Conservation (phyloP, 2,113 vertebrate genomes). For the Rhipidura dahli region DNA sequence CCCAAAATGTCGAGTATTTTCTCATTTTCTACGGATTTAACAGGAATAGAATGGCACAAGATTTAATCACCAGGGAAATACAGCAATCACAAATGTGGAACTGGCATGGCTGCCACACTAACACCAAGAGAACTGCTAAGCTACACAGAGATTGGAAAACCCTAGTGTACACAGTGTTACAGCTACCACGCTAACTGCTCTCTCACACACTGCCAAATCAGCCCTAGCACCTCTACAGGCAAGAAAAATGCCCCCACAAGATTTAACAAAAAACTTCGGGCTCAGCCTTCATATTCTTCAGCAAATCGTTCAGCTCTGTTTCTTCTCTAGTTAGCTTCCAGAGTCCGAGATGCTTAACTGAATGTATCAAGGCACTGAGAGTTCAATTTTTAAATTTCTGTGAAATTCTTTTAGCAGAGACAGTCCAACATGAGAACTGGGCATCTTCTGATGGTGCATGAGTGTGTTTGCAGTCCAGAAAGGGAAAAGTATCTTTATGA, state of each 20-base stretch:
- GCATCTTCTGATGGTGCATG: slow-evolving; percentile 66
- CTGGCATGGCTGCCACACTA: slow-evolving; percentile 90
- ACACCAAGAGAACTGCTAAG: slow-evolving; percentile 83
- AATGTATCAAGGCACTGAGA: slow-evolving; percentile 67
- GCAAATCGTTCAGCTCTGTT: slow-evolving; percentile 52
- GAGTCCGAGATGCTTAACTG: slow-evolving; percentile 71
- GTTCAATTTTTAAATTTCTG: slow-evolving; percentile 69
- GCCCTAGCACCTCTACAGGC: slow-evolving; percentile 46
- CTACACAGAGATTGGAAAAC: slow-evolving; percentile 83
- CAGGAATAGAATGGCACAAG: slow-evolving; percentile 99
- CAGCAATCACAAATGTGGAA: slow-evolving; percentile 95
- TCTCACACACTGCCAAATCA: slow-evolving; percentile 25
- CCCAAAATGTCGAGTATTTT: slow-evolving; percentile 96
- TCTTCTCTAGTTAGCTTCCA: slow-evolving; percentile 76
- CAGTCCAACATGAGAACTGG: slow-evolving; percentile 71
- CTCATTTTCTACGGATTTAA: slow-evolving; percentile 99
- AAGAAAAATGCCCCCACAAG: slow-evolving; percentile 67
- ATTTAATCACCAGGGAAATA: slow-evolving; percentile 99
- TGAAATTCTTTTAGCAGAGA: slow-evolving; percentile 66
- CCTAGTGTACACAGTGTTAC: slow-evolving; percentile 54
- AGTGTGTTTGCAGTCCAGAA: slow-evolving; percentile 69
- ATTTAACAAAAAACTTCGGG: slow-evolving; percentile 72
- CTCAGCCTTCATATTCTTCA: slow-evolving; percentile 72
- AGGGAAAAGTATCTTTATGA: slow-evolving; percentile 68
- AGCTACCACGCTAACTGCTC: slow-evolving; percentile 50